A percentile compares a stretch with the other conserved stretches of the same genome.
Evolutionary conservation across 1,140 invertebrate genomes (phyloP).

Genomic region (Geopemphigus sp.): DNA sequence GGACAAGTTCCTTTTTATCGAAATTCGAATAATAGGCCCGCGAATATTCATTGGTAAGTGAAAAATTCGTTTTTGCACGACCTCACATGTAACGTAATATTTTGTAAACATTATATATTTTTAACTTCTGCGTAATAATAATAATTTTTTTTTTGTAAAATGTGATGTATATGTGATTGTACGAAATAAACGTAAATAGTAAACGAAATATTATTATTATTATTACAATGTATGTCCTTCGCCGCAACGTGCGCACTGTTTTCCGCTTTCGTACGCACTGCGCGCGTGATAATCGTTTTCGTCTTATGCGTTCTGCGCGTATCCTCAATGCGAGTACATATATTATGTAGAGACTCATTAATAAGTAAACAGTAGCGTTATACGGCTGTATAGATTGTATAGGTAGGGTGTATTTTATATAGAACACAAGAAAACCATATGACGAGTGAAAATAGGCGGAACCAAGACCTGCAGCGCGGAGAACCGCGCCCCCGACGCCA

Average conservation of each 20-base stretch:
- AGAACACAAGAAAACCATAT: constrained; percentile 8
- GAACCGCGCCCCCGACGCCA: constrained; percentile 47
- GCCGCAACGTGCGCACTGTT: too few species aligned
- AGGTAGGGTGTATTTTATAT: background rate
- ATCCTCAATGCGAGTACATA: background rate
- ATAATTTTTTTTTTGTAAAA: constrained; percentile 22
- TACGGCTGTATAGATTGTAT: background rate
- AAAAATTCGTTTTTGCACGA: background rate
- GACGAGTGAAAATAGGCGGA: constrained; percentile 41
- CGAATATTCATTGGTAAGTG: background rate
- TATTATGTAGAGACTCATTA: background rate
- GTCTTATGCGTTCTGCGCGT: constrained; percentile 3
- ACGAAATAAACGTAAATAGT: constrained; percentile 27
- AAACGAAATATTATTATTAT: background rate
- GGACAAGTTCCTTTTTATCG: background rate
- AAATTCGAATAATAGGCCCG: background rate
- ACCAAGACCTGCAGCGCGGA: background rate
- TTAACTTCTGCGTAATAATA: background rate
- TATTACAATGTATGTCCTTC: too few species aligned
- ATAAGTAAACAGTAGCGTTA: constrained; percentile 33
- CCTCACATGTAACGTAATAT: constrained; percentile 1
- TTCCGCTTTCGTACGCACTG: too few species aligned
- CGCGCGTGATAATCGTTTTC: background rate
- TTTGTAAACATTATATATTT: background rate
- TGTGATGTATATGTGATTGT: constrained; percentile 25